Evolutionary conservation across 2,113 vertebrate species (phyloP).

Genomic region (Siniperca knerii): DNA sequence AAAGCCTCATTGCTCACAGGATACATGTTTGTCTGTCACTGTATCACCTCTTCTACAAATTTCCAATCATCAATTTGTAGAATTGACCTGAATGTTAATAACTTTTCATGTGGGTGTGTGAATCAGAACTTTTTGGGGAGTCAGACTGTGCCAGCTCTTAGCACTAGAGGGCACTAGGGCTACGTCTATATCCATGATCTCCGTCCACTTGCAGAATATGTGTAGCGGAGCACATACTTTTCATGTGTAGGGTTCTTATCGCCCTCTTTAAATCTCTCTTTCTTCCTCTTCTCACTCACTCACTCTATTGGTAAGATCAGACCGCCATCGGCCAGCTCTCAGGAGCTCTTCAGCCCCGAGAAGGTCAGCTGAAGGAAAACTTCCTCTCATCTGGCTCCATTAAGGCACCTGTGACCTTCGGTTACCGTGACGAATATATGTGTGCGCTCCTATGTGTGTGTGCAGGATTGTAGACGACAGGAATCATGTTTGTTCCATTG

Average conservation of each 20-base stretch:
- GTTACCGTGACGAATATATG: slow-evolving; percentile 22
- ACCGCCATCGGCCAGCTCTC: slow-evolving; percentile 59
- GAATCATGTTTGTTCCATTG: slow-evolving; percentile 57
- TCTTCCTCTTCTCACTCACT: slow-evolving; percentile 63
- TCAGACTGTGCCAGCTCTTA: slow-evolving; percentile 28
- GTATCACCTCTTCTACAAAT: not conserved
- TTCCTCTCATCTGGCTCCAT: slow-evolving; percentile 65
- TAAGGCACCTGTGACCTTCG: slow-evolving; percentile 71
- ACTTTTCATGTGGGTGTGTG: slow-evolving; percentile 17
- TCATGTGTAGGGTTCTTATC: slow-evolving; percentile 73
- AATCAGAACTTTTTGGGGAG: not conserved
- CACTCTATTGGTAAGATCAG: slow-evolving; percentile 71
- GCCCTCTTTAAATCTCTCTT: slow-evolving; percentile 68
- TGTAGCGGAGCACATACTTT: slow-evolving; percentile 62
- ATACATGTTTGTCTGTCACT: not conserved
- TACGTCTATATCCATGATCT: slow-evolving; percentile 47
- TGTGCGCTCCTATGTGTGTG: slow-evolving; percentile 8
- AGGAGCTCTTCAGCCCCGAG: slow-evolving; percentile 70
- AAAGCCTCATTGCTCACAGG: not conserved
- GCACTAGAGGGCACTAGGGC: slow-evolving; percentile 86
- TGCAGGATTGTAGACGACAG: slow-evolving; percentile 35
- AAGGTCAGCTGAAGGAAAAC: slow-evolving; percentile 80
- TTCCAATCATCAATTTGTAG: not conserved
- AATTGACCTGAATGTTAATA: slow-evolving; percentile 2
- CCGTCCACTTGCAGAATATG: slow-evolving; percentile 42